A percentile compares a stretch with the other conserved stretches of the same genome.
These are phyloP conservation scores for Coluber constrictor DNA, from an alignment of 2,797 vertebrate species.

Conservation along the genomic window DNA sequence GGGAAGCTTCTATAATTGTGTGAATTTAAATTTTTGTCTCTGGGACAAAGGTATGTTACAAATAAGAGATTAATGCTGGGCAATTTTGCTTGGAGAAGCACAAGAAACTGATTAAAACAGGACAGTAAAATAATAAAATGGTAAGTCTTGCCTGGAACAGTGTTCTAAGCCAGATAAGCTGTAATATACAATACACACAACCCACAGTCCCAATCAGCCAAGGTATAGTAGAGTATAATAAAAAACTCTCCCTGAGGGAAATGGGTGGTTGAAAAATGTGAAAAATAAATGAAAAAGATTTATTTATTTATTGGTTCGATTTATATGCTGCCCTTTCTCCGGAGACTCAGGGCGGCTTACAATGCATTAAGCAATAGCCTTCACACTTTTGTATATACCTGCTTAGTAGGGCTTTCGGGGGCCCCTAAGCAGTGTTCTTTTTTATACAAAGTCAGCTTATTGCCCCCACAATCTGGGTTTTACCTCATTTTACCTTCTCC, in stretches of 20 bases:
- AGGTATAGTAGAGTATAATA: not conserved
- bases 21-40: conserved; percentile 19
- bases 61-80: conserved; percentile 42
- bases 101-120: conserved; percentile 23
- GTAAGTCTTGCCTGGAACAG: conserved; percentile 36
- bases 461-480: too few species aligned
- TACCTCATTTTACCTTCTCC: too few species aligned
- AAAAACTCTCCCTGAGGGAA: not conserved
- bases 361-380: too few species aligned
- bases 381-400: too few species aligned
- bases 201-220: not conserved
- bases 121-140: conserved; percentile 26
- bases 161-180: conserved; percentile 26
- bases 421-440: too few species aligned
- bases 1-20: conserved; percentile 14
- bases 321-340: too few species aligned
- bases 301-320: too few species aligned
- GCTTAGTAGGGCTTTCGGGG: too few species aligned
- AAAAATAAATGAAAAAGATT: not conserved
- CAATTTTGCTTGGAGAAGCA: conserved; percentile 39
- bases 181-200: not conserved
- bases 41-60: not conserved
- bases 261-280: not conserved
- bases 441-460: too few species aligned
- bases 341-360: too few species aligned